Evolutionary conservation across 1,140 invertebrate species (phyloP).

Genomic region (Philotrypesis tridentata): DNA sequence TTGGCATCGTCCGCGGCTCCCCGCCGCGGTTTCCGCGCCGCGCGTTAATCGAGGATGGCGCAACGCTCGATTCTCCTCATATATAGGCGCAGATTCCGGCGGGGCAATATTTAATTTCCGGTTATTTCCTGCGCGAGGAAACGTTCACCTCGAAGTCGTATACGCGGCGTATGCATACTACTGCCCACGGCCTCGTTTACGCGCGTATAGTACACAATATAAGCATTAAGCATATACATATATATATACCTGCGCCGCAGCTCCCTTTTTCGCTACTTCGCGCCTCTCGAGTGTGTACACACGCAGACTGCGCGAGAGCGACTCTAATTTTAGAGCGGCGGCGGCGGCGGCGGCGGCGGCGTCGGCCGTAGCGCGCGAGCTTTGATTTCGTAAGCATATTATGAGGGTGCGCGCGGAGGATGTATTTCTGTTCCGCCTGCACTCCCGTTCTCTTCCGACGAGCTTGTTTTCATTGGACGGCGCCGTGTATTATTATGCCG

Average conservation of each 20-base stretch:
- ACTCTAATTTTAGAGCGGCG: background rate
- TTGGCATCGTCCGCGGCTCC: background rate
- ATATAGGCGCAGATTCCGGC: conserved; percentile 15
- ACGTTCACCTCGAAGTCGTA: conserved; percentile 34
- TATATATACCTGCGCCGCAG: background rate
- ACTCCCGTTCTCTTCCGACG: background rate
- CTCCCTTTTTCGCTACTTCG: conserved; percentile 10
- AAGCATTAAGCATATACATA: background rate
- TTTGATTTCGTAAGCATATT: background rate
- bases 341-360: too few species aligned
- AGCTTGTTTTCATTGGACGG: background rate
- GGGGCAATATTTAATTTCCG: conserved; percentile 44
- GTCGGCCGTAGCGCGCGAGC: background rate
- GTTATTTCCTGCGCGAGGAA: conserved; percentile 36
- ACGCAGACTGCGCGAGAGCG: background rate
- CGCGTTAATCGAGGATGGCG: background rate
- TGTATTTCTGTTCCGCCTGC: background rate
- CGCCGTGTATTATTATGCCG: too few species aligned
- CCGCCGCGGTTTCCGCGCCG: background rate
- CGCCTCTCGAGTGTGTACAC: background rate
- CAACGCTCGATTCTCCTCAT: background rate
- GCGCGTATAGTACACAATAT: conserved; percentile 4
- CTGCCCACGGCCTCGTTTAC: conserved; percentile 27
- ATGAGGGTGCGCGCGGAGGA: background rate
- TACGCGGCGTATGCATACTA: background rate